Conservation (phyloP, 2,888 invertebrate species). For the Lapara coniferarum region DNA sequence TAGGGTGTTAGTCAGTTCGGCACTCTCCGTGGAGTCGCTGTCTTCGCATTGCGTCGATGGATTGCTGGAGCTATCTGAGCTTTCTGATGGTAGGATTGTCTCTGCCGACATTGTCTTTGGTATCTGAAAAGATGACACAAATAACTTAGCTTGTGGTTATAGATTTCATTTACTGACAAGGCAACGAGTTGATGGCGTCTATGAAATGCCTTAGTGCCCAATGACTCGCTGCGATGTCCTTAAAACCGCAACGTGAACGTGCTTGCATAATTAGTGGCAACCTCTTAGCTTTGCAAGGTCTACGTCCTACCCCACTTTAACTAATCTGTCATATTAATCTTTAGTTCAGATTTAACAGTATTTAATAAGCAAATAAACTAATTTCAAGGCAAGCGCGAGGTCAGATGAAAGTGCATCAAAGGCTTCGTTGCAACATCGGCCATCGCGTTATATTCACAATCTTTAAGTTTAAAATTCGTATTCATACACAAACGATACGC, state of each 20-base stretch:
- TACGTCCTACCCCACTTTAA: no score
- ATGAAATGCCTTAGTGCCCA: no score
- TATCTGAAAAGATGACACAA: constrained; percentile 29
- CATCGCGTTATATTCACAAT: neutral
- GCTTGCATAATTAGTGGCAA: no score
- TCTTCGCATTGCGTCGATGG: constrained; percentile 30
- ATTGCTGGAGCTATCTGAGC: constrained; percentile 30
- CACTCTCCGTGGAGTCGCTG: constrained; percentile 23
- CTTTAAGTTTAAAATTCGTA: neutral
- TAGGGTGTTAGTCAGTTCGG: neutral
- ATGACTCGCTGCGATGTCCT: no score
- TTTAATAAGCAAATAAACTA: neutral
- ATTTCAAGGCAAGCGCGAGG: neutral
- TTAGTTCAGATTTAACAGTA: neutral
- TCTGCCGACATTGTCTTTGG: constrained; percentile 32
- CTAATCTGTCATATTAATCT: no score
- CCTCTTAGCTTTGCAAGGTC: no score
- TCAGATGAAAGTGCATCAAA: neutral
- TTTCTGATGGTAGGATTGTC: constrained; percentile 31
- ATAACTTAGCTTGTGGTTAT: neutral
- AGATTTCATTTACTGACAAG: neutral
- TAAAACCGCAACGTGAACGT: no score
- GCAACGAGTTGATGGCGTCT: no score
- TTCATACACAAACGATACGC: neutral
- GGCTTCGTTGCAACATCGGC: neutral